Evolutionary conservation across 1,140 invertebrate species (phyloP).

Genomic region (Heliconius congener): DNA sequence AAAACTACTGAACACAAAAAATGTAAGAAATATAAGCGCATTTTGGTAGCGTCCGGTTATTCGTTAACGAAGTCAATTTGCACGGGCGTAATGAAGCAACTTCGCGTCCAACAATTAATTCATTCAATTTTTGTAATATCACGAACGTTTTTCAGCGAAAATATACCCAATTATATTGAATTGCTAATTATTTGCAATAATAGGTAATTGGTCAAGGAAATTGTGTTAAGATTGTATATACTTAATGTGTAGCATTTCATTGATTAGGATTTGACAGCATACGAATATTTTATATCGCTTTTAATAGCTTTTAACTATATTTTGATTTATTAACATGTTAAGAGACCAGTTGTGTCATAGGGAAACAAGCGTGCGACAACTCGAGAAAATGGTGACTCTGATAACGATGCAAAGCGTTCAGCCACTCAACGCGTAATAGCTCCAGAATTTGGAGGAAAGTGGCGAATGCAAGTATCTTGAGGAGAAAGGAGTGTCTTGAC

Average conservation of each 20-base stretch:
- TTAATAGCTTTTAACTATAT: neutral
- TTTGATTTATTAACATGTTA: too few relatives aligned
- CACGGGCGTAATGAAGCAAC: constrained; percentile 43
- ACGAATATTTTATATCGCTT: neutral
- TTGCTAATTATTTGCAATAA: constrained; percentile 12
- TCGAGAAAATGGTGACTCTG: too few relatives aligned
- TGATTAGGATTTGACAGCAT: neutral
- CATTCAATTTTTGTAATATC: constrained; percentile 34
- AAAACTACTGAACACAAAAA: constrained; percentile 30
- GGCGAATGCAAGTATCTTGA: too few relatives aligned
- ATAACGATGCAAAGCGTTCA: too few relatives aligned
- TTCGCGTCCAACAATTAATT: constrained; percentile 42
- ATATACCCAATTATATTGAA: constrained; percentile 22
- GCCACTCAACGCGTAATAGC: too few relatives aligned
- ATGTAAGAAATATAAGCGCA: constrained; percentile 25
- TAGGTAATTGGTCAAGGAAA: neutral
- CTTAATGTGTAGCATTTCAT: neutral
- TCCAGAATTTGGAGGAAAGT: too few relatives aligned
- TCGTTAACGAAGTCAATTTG: constrained; percentile 47
- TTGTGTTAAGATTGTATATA: neutral
- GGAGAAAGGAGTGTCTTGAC: too few relatives aligned
- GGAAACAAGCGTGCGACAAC: too few relatives aligned
- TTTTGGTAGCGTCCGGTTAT: constrained; percentile 30
- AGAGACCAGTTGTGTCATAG: too few relatives aligned
- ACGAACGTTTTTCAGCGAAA: constrained; percentile 18